Evolutionary conservation across 2,113 vertebrate genomes (phyloP), one percentile per base, ranked within the genome.

Genomic region (Podocnemis expansa): DNA sequence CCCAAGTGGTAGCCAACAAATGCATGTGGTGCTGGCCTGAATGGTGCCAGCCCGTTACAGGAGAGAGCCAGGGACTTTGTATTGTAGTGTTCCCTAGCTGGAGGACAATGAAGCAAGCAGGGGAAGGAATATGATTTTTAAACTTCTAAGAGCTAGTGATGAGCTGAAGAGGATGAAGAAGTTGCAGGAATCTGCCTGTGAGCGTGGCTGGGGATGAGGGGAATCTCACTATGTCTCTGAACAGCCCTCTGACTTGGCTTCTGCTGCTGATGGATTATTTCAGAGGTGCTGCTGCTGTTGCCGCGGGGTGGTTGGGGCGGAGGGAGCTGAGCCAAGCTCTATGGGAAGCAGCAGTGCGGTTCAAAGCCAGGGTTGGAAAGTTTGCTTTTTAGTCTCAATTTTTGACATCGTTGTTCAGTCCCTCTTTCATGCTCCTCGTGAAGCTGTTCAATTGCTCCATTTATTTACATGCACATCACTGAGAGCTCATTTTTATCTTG

Each of bases 381-480:
- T 92, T 93, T 93, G 82, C 89, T 96, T 96, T 97, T 95, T 94
- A 85, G 95, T 97, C 97, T 97, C 97, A 90, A 16, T 95, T 97
- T 98, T 97, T 98, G 98, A 98, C 98, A 94, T 97, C 96, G 98
- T 98, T 98, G 97, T 80, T 84, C 96, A 95, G 91, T 95, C 94
- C 96, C 97, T 98, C 96, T 96, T 91, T 98, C 85, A 86, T 21
- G 11, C 93, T 93, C 94, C 98, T 98, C 94, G 97, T 98, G 98
- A 98, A 98, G 97, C 98, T 98, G 98, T 98, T 98, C 98, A 99
- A 98, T 98, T 98, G 97, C 98, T 98, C 98, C 98, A 98, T 98
- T 98, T 98, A 98, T 98, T 98, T 98, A 98, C 89, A 96, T 54
- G 97, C 98, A 98, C 97, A 97, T 98, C 97, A 98, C 98, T 98